Conservation (phyloP, 2,797 vertebrate genomes). For the Acipenser transmontanus region DNA sequence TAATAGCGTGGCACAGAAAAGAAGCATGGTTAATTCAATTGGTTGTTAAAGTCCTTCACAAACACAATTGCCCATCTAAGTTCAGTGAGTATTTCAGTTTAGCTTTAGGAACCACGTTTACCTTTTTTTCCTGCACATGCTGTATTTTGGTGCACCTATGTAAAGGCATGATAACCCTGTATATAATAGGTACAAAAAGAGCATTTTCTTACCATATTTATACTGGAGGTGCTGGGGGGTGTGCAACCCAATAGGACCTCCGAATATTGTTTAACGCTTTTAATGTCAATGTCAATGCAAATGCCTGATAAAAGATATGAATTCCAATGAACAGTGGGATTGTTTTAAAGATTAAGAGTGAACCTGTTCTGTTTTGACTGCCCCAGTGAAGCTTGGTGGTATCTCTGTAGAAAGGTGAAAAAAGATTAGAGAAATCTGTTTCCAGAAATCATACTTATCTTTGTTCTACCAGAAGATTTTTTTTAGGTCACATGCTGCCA, state of each 20-base stretch:
- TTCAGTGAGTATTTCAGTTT: neutral
- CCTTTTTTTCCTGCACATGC: neutral
- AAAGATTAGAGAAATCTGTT: conserved; percentile 19
- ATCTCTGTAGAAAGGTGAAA: conserved; percentile 12
- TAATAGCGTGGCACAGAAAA: neutral
- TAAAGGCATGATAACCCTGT: no score
- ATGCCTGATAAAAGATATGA: conserved; percentile 14
- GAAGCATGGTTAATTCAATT: conserved; percentile 1
- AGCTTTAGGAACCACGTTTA: neutral
- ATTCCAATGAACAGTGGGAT: conserved; percentile 17
- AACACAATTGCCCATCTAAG: neutral
- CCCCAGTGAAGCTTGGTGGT: conserved; percentile 11
- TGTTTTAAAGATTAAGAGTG: conserved; percentile 15
- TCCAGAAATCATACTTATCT: conserved; percentile 19
- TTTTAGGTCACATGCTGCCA: conserved; percentile 20
- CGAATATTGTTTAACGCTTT: neutral
- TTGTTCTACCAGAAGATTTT: conserved; percentile 26
- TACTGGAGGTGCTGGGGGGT: neutral
- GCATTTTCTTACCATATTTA: no score
- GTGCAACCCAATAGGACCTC: neutral
- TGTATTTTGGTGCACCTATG: neutral
- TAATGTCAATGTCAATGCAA: conserved; percentile 1
- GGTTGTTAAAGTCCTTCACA: neutral
- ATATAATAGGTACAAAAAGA: no score
- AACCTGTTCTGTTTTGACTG: conserved; percentile 9